phyloP scores from a whole-genome alignment of 1,140 invertebrate genomes.

The Neotoxoptera formosana region DNA sequence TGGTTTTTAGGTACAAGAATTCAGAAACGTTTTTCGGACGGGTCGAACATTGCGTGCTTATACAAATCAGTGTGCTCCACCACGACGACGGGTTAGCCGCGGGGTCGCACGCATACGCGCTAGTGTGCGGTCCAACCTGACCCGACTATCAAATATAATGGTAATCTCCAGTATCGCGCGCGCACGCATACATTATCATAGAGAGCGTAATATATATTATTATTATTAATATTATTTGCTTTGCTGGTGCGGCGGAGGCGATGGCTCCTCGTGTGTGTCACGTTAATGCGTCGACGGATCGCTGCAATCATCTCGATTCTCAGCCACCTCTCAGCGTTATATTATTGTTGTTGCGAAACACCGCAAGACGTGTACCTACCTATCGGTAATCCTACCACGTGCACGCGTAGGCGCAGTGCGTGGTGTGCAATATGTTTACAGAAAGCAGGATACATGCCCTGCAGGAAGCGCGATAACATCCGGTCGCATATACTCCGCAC shows the following conservation, averaged over 20 bases:
- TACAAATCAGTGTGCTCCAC: neutral
- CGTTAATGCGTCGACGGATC: neutral
- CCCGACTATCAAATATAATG: neutral
- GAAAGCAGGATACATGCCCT: neutral
- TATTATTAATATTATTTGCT: neutral
- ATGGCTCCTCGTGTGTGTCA: neutral
- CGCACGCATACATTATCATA: neutral
- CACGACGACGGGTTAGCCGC: neutral
- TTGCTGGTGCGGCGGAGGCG: neutral
- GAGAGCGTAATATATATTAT: neutral
- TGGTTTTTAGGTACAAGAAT: neutral
- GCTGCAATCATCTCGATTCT: neutral
- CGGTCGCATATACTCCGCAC: neutral
- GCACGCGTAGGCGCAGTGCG: no score
- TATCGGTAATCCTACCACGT: neutral
- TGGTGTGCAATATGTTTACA: neutral
- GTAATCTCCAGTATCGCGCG: neutral
- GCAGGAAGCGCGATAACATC: neutral
- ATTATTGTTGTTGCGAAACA: neutral
- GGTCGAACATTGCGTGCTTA: neutral
- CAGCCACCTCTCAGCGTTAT: neutral
- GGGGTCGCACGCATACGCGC: neutral
- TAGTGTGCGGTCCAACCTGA: neutral
- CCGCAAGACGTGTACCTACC: neutral
- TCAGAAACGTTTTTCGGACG: neutral